These are phyloP conservation scores for Cydia splendana DNA, from an alignment of 1,140 invertebrate genomes.

Conservation along the genomic window DNA sequence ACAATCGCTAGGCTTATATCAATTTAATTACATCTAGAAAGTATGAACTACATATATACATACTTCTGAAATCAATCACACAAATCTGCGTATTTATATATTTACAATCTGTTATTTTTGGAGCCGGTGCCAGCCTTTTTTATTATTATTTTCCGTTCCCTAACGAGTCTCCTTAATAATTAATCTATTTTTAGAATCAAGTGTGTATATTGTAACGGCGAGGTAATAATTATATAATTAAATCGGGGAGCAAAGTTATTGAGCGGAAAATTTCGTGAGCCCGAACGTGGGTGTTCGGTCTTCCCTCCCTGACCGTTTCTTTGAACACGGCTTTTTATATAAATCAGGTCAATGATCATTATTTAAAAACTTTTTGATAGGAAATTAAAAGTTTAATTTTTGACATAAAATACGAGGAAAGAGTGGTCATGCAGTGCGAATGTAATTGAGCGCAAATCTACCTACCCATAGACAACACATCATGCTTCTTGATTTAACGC, in stretches of 20 bases:
- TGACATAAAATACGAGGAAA: not conserved
- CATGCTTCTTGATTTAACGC: not conserved
- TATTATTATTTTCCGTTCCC: not conserved
- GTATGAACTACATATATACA: too few relatives aligned
- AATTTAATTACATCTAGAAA: too few relatives aligned
- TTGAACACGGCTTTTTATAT: constrained; percentile 28
- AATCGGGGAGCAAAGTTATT: constrained; percentile 34
- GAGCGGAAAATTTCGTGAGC: constrained; percentile 36
- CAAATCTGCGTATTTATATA: too few relatives aligned
- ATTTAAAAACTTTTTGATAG: constrained; percentile 21
- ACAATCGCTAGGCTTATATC: too few relatives aligned
- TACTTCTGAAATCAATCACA: too few relatives aligned
- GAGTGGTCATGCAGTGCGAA: not conserved
- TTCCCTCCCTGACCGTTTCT: constrained; percentile 22
- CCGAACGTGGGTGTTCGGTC: constrained; percentile 23
- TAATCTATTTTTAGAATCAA: constrained; percentile 5
- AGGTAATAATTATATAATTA: constrained; percentile 34
- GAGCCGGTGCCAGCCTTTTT: too few relatives aligned
- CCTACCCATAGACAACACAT: not conserved
- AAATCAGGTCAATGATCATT: constrained; percentile 29
- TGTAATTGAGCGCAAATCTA: too few relatives aligned
- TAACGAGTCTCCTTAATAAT: constrained; percentile 9
- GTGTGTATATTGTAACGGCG: constrained; percentile 19
- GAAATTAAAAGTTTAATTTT: constrained; percentile 4
- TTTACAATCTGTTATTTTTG: too few relatives aligned